phyloP scores from a whole-genome alignment of 2,888 invertebrate species.

The Drosophila pseudotakahashii region DNA sequence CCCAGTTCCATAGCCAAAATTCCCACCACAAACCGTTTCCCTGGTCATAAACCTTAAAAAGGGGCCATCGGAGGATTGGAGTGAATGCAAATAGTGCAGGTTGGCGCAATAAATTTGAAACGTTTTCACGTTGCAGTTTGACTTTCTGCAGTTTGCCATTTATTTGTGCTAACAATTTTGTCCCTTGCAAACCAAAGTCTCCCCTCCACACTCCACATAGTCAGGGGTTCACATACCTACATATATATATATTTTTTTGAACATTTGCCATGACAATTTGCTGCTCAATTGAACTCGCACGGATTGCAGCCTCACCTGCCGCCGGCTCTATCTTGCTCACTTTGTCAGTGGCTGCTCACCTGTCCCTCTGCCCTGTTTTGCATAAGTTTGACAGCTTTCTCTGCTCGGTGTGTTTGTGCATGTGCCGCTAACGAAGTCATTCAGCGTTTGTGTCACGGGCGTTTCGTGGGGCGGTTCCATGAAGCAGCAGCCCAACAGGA shows the following conservation, averaged over 20 bases:
- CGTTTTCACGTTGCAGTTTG: slow-evolving; percentile 73
- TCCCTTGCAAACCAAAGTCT: slow-evolving; percentile 2
- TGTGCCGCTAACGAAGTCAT: slow-evolving; percentile 74
- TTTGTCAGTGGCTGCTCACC: slow-evolving; percentile 36
- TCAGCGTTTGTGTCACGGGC: slow-evolving; percentile 59
- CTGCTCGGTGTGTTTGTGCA: slow-evolving; percentile 15
- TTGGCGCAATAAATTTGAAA: slow-evolving; percentile 66
- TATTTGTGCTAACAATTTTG: slow-evolving; percentile 77
- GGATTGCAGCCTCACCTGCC: slow-evolving; percentile 46
- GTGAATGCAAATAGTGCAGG: slow-evolving; percentile 59
- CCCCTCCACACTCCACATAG: not conserved
- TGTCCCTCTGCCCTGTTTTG: slow-evolving; percentile 60
- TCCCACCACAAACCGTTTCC: slow-evolving; percentile 12
- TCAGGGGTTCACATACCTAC: too few species aligned
- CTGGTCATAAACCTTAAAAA: slow-evolving; percentile 21
- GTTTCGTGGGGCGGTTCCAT: slow-evolving; percentile 4
- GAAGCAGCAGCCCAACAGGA: not conserved
- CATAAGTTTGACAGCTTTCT: slow-evolving; percentile 75
- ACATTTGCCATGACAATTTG: slow-evolving; percentile 65
- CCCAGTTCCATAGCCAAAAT: not conserved
- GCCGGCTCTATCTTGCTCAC: slow-evolving; percentile 16
- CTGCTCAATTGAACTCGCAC: slow-evolving; percentile 76
- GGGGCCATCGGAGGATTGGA: slow-evolving; percentile 23
- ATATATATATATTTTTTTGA: not conserved
- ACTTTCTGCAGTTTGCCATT: slow-evolving; percentile 58